Conservation (phyloP, 2,797 vertebrate genomes). For the Crotalus adamanteus region DNA sequence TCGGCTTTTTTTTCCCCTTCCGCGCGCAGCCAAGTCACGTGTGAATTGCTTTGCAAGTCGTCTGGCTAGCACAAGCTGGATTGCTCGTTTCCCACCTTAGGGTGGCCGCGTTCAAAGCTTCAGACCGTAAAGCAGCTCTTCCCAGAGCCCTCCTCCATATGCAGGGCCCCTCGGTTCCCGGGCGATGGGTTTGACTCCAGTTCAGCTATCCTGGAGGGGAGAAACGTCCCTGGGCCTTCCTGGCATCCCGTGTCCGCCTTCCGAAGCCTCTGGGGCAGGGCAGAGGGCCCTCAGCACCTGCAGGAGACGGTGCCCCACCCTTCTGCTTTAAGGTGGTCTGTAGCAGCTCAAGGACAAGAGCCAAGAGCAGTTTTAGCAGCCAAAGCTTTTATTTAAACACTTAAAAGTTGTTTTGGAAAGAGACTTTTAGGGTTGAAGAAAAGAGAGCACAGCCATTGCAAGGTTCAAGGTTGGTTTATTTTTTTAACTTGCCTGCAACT, state of each 20-base stretch:
- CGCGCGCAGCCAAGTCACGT: neutral
- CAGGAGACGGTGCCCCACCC: neutral
- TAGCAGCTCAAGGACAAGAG: neutral
- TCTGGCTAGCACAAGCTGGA: neutral
- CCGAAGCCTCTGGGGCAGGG: neutral
- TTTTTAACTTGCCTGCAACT: neutral
- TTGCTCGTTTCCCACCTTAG: neutral
- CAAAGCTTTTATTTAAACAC: constrained; percentile 57
- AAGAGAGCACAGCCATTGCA: constrained; percentile 8
- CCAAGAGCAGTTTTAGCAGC: neutral
- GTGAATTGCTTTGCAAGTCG: neutral
- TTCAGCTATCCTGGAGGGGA: neutral
- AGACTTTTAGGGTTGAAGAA: neutral
- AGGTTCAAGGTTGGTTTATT: neutral
- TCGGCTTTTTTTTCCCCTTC: neutral
- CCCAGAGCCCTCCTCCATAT: too few species aligned
- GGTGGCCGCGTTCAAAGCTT: neutral
- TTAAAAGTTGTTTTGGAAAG: neutral
- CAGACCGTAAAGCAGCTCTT: neutral
- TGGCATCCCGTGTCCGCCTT: neutral
- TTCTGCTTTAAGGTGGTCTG: too few species aligned
- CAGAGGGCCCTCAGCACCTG: neutral
- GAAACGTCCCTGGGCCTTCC: neutral
- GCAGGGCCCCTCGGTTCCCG: neutral
- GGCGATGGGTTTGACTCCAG: neutral